Percentiles rank a stretch among this genome's conserved stretches.
These are phyloP conservation scores for Poecilia wingei DNA, from an alignment of 2,797 vertebrate species.

Conservation along the genomic window DNA sequence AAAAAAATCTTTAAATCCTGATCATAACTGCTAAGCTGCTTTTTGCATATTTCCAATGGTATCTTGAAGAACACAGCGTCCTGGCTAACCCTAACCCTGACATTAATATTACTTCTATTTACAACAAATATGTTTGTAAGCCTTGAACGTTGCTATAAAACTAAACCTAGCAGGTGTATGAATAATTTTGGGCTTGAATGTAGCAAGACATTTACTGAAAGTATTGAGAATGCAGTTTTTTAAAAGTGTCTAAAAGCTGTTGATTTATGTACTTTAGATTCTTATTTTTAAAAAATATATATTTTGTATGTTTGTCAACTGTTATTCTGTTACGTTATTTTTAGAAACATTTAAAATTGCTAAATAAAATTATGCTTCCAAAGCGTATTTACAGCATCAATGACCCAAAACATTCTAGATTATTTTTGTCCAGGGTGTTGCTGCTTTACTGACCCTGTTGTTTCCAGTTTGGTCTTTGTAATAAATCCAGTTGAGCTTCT, in stretches of 20 bases:
- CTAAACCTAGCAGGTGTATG: neutral
- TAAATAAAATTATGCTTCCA: neutral
- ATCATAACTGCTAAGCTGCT: no score
- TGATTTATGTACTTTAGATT: neutral
- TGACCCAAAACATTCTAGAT: neutral
- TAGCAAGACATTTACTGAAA: no score
- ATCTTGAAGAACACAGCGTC: no score
- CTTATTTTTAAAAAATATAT: neutral
- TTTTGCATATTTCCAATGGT: no score
- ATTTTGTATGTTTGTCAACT: neutral
- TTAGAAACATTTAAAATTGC: no score
- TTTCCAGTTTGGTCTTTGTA: conserved; percentile 99
- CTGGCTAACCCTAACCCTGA: no score
- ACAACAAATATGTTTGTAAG: neutral
- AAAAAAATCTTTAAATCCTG: no score
- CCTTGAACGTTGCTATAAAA: neutral
- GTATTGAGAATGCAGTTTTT: neutral
- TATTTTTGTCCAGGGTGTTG: neutral
- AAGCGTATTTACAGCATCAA: neutral
- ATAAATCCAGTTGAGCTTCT: conserved; percentile 95
- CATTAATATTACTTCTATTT: neutral
- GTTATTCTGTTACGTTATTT: neutral
- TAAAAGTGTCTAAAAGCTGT: neutral
- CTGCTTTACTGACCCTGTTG: conserved; percentile 87
- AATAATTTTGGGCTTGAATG: no score